Evolutionary conservation across 2,888 invertebrate species (phyloP).

Genomic region (Aleiodes leptofemur): DNA sequence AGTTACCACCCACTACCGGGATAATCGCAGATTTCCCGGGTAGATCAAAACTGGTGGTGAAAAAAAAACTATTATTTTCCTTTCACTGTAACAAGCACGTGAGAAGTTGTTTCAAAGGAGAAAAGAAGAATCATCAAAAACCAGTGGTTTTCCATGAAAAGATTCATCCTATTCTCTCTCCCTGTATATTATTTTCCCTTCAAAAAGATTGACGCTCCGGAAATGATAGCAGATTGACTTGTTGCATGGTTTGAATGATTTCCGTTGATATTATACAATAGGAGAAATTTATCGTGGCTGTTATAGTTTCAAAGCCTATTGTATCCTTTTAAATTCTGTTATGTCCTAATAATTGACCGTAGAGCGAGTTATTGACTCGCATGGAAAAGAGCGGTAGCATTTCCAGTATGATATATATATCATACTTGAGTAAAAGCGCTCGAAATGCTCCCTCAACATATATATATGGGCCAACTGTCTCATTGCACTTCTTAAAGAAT

Average conservation of each 20-base stretch:
- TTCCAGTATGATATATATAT: too few relatives aligned
- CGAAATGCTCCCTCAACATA: too few relatives aligned
- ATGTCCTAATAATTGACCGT: too few relatives aligned
- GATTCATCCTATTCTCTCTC: neutral
- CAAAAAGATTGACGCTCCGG: conserved; percentile 9
- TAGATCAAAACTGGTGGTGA: neutral
- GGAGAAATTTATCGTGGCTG: neutral
- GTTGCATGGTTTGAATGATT: neutral
- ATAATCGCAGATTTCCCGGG: conserved; percentile 8
- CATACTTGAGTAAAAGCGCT: too few relatives aligned
- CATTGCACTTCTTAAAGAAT: too few relatives aligned
- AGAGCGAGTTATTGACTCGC: too few relatives aligned
- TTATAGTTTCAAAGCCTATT: neutral
- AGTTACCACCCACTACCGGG: conserved; percentile 16
- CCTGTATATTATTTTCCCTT: conserved; percentile 16
- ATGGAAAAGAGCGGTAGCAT: too few relatives aligned
- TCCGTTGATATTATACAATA: conserved; percentile 3
- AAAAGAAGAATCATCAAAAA: conserved; percentile 22
- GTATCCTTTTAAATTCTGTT: neutral
- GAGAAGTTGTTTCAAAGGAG: conserved; percentile 1
- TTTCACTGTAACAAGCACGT: conserved; percentile 4
- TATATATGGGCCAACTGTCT: too few relatives aligned
- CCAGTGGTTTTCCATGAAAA: neutral
- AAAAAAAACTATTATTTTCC: conserved; percentile 3
- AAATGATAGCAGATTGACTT: conserved; percentile 17